Conservation (phyloP, 2,888 invertebrate species). For the Cephus nigrinus region DNA sequence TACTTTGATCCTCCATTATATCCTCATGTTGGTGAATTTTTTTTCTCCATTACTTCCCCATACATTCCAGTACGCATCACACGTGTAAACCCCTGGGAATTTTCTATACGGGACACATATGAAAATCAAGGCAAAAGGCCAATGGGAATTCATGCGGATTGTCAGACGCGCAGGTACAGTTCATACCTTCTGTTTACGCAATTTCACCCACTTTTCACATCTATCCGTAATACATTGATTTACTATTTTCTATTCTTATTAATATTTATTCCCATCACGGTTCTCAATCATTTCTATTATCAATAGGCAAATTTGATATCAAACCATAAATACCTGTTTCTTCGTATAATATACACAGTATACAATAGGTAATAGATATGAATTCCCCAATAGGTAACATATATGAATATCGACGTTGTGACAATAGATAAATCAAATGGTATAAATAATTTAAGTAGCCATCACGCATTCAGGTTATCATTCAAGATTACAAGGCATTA, state of each 20-base stretch:
- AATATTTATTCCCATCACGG: not conserved
- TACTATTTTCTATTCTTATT: conserved; percentile 5
- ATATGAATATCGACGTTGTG: not conserved
- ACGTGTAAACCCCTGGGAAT: not conserved
- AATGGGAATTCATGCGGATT: conserved; percentile 1
- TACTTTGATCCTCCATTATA: not conserved
- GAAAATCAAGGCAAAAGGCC: not conserved
- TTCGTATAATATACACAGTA: not conserved
- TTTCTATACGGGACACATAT: not conserved
- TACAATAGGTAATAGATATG: not conserved
- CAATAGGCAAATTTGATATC: not conserved
- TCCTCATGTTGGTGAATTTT: not conserved
- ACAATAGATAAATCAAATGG: not conserved
- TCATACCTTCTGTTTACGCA: not conserved
- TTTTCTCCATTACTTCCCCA: not conserved
- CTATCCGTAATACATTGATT: conserved; percentile 11
- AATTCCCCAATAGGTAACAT: not conserved
- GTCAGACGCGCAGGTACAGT: not conserved
- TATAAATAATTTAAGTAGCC: not conserved
- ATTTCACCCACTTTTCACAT: not conserved
- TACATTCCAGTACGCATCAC: not conserved
- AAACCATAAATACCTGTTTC: not conserved
- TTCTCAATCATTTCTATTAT: not conserved
- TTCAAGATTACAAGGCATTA: not conserved
- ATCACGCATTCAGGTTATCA: not conserved